Percentiles rank a stretch among this genome's conserved stretches.
phyloP scores from a whole-genome alignment of 2,888 invertebrate genomes.

The Drosophila neotestacea region DNA sequence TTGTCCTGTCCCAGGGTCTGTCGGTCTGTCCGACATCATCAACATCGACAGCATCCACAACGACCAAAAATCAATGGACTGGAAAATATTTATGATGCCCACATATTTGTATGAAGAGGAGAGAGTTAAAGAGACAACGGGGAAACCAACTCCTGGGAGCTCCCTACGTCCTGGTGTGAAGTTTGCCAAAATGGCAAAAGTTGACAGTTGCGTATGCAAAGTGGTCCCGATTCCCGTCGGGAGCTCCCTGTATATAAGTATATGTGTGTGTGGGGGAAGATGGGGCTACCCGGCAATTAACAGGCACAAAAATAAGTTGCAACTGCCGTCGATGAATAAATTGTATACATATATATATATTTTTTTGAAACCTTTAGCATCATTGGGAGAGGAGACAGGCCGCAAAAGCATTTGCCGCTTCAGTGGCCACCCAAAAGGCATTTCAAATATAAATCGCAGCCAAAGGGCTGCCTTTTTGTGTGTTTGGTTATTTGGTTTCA shows the following conservation, averaged over 20 bases:
- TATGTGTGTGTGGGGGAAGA: neutral
- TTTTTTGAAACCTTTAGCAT: constrained; percentile 3
- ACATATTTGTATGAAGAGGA: constrained; percentile 39
- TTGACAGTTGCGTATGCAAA: constrained; percentile 76
- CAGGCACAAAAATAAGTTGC: constrained; percentile 74
- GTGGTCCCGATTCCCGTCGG: constrained; percentile 13
- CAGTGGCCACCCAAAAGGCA: constrained; percentile 68
- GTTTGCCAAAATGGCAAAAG: constrained; percentile 74
- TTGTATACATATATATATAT: constrained; percentile 41
- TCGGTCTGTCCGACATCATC: constrained; percentile 60
- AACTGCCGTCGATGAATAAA: constrained; percentile 62
- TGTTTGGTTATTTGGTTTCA: constrained; percentile 59
- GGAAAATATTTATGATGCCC: constrained; percentile 79
- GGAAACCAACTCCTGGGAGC: constrained; percentile 22
- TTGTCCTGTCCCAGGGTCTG: constrained; percentile 1
- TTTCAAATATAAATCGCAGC: constrained; percentile 64
- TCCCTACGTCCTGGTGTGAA: constrained; percentile 58
- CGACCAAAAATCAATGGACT: constrained; percentile 78
- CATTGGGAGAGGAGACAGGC: constrained; percentile 26
- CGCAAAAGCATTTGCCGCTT: constrained; percentile 73
- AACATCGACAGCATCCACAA: constrained; percentile 67
- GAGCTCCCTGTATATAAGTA: neutral
- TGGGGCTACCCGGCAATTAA: constrained; percentile 53
- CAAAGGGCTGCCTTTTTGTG: constrained; percentile 55
- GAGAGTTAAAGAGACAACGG: neutral